phyloP scores from a whole-genome alignment of 2,888 invertebrate genomes.

The Epistrophe eligans region DNA sequence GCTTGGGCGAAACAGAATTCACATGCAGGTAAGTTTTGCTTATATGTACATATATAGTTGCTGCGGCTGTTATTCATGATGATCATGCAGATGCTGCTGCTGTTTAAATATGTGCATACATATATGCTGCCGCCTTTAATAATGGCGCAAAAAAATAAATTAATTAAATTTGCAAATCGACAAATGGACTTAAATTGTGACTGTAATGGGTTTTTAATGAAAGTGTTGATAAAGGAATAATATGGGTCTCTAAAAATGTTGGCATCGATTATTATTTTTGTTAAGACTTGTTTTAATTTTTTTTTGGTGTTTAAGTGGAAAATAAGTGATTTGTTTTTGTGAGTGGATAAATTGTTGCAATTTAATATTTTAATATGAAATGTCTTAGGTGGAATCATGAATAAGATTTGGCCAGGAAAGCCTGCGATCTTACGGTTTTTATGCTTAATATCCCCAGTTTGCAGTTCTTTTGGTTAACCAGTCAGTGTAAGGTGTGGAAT shows the following conservation, averaged over 20 bases:
- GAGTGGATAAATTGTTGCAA: background rate
- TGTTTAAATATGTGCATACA: no score
- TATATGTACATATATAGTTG: background rate
- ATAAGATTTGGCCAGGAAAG: background rate
- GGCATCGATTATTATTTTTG: background rate
- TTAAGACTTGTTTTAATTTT: background rate
- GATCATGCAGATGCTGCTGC: background rate
- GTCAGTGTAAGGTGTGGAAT: no score
- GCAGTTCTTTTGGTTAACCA: no score
- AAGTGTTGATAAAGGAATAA: slow-evolving; percentile 52
- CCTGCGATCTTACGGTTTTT: no score
- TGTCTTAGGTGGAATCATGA: background rate
- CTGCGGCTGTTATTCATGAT: background rate
- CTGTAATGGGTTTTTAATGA: slow-evolving; percentile 67
- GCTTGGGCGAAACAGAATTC: slow-evolving; percentile 95
- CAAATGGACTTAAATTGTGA: slow-evolving; percentile 62
- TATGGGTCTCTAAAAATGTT: slow-evolving; percentile 9
- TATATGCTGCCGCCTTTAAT: background rate
- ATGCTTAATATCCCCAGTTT: no score
- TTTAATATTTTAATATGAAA: background rate
- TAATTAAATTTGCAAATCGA: slow-evolving; percentile 64
- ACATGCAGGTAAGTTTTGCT: slow-evolving; percentile 92
- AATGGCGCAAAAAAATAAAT: slow-evolving; percentile 26
- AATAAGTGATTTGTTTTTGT: background rate
- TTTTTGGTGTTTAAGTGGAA: background rate